phyloP scores from a whole-genome alignment of 2,888 invertebrate species.

The Plagiodera versicolora region DNA sequence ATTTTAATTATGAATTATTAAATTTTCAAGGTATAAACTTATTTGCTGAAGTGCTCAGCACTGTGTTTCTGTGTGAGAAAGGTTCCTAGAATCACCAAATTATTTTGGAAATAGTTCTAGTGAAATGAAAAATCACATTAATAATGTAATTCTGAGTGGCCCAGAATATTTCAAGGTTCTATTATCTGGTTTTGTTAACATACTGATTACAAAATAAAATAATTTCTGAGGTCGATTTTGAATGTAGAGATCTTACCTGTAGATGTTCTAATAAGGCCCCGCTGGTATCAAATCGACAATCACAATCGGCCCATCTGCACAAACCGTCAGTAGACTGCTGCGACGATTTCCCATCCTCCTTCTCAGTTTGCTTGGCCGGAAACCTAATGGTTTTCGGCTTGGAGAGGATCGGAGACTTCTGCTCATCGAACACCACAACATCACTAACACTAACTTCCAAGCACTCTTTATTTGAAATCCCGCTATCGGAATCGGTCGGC shows the following conservation, averaged over 20 bases:
- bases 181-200: too few relatives aligned
- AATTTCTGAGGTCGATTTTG: not conserved
- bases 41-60: too few relatives aligned
- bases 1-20: too few relatives aligned
- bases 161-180: too few relatives aligned
- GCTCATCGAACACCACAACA: slow-evolving; percentile 45
- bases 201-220: too few relatives aligned
- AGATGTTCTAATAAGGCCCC: slow-evolving; percentile 84
- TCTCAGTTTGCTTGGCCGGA: slow-evolving; percentile 62
- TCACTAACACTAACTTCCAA: slow-evolving; percentile 47
- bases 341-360: slow-evolving; percentile 46
- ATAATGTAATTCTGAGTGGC: too few relatives aligned
- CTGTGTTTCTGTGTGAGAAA: too few relatives aligned
- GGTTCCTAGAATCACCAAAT: too few relatives aligned
- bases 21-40: too few relatives aligned
- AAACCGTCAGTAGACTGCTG: slow-evolving; percentile 52
- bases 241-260: slow-evolving; percentile 63
- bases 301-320: slow-evolving; percentile 85
- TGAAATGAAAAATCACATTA: too few relatives aligned
- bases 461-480: slow-evolving; percentile 44
- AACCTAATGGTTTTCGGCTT: slow-evolving; percentile 82
- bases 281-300: slow-evolving; percentile 74
- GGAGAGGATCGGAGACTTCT: slow-evolving; percentile 76
- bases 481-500: slow-evolving; percentile 50
- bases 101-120: too few relatives aligned